Percentiles rank a stretch among this genome's conserved stretches.
Evolutionary conservation across 2,113 vertebrate species (phyloP).

Genomic region (Ahaetulla prasina): DNA sequence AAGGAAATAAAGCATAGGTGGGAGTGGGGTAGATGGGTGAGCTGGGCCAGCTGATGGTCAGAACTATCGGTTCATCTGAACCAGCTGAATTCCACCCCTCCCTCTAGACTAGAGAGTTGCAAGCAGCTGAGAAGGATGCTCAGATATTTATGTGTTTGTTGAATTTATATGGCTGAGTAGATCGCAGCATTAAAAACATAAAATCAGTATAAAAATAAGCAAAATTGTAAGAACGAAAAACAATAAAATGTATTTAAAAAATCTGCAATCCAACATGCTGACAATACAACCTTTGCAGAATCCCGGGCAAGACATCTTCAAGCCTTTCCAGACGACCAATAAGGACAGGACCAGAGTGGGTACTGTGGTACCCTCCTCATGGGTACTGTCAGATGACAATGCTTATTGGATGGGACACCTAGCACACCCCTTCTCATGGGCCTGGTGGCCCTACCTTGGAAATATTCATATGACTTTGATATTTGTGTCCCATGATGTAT

Average conservation of each 20-base stretch:
- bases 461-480: not conserved
- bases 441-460: not conserved
- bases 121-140: not conserved
- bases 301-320: not conserved
- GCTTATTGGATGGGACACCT: not conserved
- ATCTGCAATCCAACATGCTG: not conserved
- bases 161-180: not conserved
- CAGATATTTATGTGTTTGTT: not conserved
- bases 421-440: not conserved
- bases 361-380: not conserved
- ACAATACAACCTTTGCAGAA: not conserved
- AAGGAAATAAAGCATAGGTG: no score
- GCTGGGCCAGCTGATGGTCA: no score
- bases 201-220: not conserved
- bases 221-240: not conserved
- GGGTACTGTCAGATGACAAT: not conserved
- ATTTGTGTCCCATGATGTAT: not conserved
- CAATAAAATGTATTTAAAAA: not conserved
- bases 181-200: not conserved
- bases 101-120: not conserved
- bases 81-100: no score
- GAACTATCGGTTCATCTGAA: no score
- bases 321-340: not conserved
- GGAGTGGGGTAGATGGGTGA: no score
- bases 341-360: not conserved